These are phyloP conservation scores for Eudasyphora cyanicolor DNA, from an alignment of 2,888 invertebrate genomes.

Conservation along the genomic window DNA sequence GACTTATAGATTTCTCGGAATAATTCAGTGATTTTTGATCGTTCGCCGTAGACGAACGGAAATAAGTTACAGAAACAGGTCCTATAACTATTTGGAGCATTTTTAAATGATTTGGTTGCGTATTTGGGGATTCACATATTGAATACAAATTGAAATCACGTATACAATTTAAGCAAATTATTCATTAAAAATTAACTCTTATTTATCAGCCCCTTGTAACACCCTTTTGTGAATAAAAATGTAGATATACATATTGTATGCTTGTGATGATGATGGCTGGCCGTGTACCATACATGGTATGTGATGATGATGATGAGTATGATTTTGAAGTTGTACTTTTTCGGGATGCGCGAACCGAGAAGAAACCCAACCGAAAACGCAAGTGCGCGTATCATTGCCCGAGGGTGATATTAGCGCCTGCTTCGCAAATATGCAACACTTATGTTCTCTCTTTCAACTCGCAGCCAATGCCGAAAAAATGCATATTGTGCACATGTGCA, in stretches of 20 bases:
- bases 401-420: conserved; percentile 68
- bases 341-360: not conserved
- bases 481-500: conserved; percentile 14
- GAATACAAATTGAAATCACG: too few species aligned
- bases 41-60: too few species aligned
- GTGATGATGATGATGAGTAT: conserved; percentile 60
- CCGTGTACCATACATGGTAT: conserved; percentile 37
- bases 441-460: not conserved
- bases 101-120: too few species aligned
- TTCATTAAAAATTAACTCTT: too few species aligned
- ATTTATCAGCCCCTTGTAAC: not conserved
- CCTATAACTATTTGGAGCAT: too few species aligned
- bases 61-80: too few species aligned
- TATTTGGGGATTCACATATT: too few species aligned
- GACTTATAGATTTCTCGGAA: too few species aligned
- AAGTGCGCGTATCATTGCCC: conserved; percentile 65
- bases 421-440: conserved; percentile 49
- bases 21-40: too few species aligned
- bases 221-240: conserved; percentile 7
- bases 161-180: too few species aligned
- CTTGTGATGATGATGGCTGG: conserved; percentile 48
- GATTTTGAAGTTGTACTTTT: conserved; percentile 29
- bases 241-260: not conserved
- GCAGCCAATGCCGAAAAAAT: conserved; percentile 13
- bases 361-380: conserved; percentile 42